These are phyloP conservation scores for Catonia carolina DNA, from an alignment of 2,888 invertebrate genomes.

Conservation along the genomic window DNA sequence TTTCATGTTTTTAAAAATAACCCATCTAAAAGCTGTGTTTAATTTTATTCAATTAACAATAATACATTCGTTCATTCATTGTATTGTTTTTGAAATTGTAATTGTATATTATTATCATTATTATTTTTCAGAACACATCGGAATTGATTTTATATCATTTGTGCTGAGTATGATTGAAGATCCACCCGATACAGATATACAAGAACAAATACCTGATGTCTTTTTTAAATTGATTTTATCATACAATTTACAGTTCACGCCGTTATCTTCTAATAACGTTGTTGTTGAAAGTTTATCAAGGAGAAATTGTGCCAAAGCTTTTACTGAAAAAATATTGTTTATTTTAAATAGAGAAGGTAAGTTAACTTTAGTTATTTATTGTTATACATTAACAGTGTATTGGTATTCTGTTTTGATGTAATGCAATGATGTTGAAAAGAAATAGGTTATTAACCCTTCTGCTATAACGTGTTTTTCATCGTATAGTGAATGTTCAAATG, in stretches of 20 bases:
- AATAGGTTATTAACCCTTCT: slow-evolving; percentile 15
- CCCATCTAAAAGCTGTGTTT: too few relatives aligned
- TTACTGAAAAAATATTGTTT: slow-evolving; percentile 83
- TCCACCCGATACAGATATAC: slow-evolving; percentile 70
- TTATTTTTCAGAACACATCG: slow-evolving; percentile 67
- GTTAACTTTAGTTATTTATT: slow-evolving; percentile 13
- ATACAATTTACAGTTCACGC: slow-evolving; percentile 78
- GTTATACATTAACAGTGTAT: background rate
- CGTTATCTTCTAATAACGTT: slow-evolving; percentile 34
- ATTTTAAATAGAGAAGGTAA: slow-evolving; percentile 85
- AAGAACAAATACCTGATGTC: slow-evolving; percentile 77
- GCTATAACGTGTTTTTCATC: too few relatives aligned
- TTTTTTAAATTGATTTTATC: slow-evolving; percentile 78
- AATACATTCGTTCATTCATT: too few relatives aligned
- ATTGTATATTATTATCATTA: slow-evolving; percentile 1
- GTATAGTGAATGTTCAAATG: too few relatives aligned
- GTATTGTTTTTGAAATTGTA: background rate
- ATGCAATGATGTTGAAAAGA: slow-evolving; percentile 14
- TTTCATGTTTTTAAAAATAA: too few relatives aligned
- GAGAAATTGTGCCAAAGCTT: slow-evolving; percentile 64
- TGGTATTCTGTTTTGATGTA: background rate
- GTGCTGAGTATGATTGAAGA: slow-evolving; percentile 75
- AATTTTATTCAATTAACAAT: too few relatives aligned
- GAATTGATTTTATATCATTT: slow-evolving; percentile 71
- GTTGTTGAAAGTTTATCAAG: slow-evolving; percentile 35